Percentiles rank a stretch among this genome's conserved stretches.
These are phyloP conservation scores for Cheilinus undulatus DNA, from an alignment of 2,113 vertebrate genomes.

Conservation along the genomic window DNA sequence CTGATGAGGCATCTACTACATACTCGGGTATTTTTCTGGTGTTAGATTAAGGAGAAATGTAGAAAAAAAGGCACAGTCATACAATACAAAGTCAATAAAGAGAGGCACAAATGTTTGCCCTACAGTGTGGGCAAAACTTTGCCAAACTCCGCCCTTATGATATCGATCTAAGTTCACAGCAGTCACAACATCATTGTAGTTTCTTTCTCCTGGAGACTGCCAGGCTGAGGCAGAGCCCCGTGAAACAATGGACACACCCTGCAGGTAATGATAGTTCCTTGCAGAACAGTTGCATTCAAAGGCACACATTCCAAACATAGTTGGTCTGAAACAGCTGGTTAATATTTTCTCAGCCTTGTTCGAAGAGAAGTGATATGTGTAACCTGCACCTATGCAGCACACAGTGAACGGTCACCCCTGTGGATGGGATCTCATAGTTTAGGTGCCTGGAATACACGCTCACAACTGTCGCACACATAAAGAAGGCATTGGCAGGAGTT, in stretches of 20 bases:
- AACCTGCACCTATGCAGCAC: slow-evolving; percentile 13
- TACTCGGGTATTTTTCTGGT: background rate
- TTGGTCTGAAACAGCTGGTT: slow-evolving; percentile 72
- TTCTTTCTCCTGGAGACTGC: slow-evolving; percentile 12
- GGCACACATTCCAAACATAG: slow-evolving; percentile 76
- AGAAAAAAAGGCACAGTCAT: background rate
- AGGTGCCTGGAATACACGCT: slow-evolving; percentile 30
- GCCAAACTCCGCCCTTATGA: background rate
- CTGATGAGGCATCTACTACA: no score
- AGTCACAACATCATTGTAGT: slow-evolving; percentile 18
- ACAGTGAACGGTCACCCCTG: background rate
- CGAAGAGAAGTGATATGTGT: slow-evolving; percentile 44
- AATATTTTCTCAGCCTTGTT: slow-evolving; percentile 66
- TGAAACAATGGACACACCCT: slow-evolving; percentile 39
- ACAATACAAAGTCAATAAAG: background rate
- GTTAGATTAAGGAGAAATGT: background rate
- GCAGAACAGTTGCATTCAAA: slow-evolving; percentile 64
- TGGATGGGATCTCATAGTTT: slow-evolving; percentile 29
- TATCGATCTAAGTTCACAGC: slow-evolving; percentile 2
- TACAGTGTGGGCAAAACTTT: background rate
- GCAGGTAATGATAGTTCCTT: slow-evolving; percentile 64
- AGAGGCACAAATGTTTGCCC: background rate
- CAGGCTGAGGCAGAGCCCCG: slow-evolving; percentile 5
- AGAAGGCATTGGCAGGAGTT: slow-evolving; percentile 9
- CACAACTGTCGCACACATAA: slow-evolving; percentile 32